phyloP scores from a whole-genome alignment of 2,113 vertebrate species.

The Melospiza georgiana region DNA sequence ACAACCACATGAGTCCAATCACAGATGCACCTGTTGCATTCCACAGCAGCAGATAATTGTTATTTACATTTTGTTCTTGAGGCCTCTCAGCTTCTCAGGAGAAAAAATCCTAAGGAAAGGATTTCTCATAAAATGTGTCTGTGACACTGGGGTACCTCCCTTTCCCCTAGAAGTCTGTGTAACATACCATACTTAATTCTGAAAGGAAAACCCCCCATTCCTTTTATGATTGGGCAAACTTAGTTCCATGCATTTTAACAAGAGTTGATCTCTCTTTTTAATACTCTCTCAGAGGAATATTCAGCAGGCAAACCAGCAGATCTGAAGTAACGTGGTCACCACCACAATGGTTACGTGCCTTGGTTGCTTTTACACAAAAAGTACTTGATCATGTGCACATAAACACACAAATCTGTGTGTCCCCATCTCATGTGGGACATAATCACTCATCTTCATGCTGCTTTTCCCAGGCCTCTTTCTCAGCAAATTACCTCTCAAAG shows the following conservation, averaged over 20 bases:
- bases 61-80: too few relatives aligned
- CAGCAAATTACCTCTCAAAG: background rate
- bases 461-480: background rate
- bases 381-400: rapidly evolving
- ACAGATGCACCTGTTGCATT: too few relatives aligned
- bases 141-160: background rate
- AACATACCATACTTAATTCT: background rate
- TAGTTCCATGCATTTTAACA: background rate
- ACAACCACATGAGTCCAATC: too few relatives aligned
- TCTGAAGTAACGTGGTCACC: background rate
- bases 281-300: background rate
- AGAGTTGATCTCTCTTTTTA: background rate
- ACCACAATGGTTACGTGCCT: background rate
- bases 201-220: background rate
- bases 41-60: too few relatives aligned
- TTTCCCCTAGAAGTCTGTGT: background rate
- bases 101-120: too few relatives aligned
- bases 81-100: too few relatives aligned
- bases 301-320: background rate
- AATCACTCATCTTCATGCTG: background rate
- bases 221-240: background rate
- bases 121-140: too few relatives aligned
- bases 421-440: background rate
- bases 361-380: background rate
- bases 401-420: background rate